Evolutionary conservation across 2,888 invertebrate species (phyloP), one percentile per base, ranked within the genome.

Genomic region (Thymelicus acteon): DNA sequence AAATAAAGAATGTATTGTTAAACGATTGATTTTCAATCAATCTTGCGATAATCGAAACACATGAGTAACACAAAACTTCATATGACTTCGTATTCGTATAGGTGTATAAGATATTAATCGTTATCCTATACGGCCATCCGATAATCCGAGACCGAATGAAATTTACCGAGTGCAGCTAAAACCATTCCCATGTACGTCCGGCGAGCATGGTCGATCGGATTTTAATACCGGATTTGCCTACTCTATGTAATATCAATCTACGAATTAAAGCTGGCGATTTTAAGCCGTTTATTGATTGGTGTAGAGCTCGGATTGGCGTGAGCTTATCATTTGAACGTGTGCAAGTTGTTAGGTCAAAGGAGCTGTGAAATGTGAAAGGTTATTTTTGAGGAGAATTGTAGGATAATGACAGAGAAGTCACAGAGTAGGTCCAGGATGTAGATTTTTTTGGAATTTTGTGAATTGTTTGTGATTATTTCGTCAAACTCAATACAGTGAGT

Each of bases 151-250:
- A 79, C 73, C 72, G 75, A 77, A 78, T 79, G 77, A 80, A 70
- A 70, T 70, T 80, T 80, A 79, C 76, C 73, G 74, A 73, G 77
- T 79, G 82, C 81, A 84, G 88, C 86, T 92, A 92, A 93, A 92
- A 92, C 88, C 87, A 80, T 91, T 92, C 83, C 79, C 90, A 62
- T 93, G 92, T 93, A 82, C 77, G 82, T 66, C 78, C 77, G 87
- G 90, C 90, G 91, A 90, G 89, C 83, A 88, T 85, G 91, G 86
- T 83, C 88, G 83, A 89, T 88, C 85, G 88, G 85, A 85, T 90
- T 90, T 91, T 88, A 91, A 92, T 91, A 87, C 90, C 78, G 82
- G 87, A 87, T 91, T 90, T 87, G 84, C 84, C 82, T 86, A 84
- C 83, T 84, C 82, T 83, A 75, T 84, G 82, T 82, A 84, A 84